Evolutionary conservation across 2,888 invertebrate genomes (phyloP).

Genomic region (Eurois occulta): DNA sequence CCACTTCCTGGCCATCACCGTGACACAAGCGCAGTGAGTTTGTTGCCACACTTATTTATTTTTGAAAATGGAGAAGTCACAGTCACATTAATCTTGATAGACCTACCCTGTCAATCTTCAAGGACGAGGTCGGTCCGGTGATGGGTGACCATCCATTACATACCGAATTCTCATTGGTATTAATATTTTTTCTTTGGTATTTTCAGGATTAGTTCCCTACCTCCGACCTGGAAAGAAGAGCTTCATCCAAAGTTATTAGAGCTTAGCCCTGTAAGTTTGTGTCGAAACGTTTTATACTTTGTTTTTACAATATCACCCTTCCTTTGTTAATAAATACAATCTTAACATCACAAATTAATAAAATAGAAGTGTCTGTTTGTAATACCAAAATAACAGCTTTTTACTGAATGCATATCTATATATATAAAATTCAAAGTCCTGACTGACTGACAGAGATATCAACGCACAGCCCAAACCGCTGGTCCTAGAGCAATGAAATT

Average conservation of each 20-base stretch:
- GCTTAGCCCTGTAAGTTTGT: conserved; percentile 74
- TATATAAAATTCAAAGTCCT: no score
- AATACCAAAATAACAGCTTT: no score
- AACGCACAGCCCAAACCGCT: no score
- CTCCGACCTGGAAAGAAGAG: conserved; percentile 84
- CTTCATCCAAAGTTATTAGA: conserved; percentile 81
- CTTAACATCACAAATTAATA: no score
- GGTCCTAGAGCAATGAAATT: no score
- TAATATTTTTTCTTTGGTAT: conserved; percentile 2
- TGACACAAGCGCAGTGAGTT: conserved; percentile 82
- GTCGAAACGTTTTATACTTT: background rate
- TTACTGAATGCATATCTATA: no score
- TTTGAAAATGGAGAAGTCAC: background rate
- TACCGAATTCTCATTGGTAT: background rate
- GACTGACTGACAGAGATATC: no score
- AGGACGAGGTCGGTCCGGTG: background rate
- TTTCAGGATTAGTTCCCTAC: conserved; percentile 78
- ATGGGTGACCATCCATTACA: background rate
- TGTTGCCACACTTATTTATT: background rate
- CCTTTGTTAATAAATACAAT: background rate
- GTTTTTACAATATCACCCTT: background rate
- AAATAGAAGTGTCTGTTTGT: no score
- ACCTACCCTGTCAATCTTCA: background rate
- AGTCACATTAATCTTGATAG: background rate
- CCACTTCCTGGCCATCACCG: conserved; percentile 80